phyloP scores from a whole-genome alignment of 1,140 invertebrate species.

The Drosophila biarmipes region DNA sequence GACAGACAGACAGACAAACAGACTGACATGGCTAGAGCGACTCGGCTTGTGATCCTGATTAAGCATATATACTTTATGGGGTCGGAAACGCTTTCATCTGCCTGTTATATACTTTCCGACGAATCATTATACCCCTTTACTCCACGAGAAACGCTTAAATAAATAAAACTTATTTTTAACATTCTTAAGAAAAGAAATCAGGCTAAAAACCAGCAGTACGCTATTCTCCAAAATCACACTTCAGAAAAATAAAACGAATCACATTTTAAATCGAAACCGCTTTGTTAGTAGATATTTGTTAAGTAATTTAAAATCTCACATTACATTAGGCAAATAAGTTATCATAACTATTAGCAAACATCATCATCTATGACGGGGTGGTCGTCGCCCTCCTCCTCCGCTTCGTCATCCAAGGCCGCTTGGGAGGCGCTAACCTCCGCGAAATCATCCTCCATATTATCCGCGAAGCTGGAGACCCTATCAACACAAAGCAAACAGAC shows the following conservation, averaged over 20 bases:
- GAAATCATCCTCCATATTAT: slow-evolving; percentile 72
- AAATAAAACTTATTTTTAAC: no score
- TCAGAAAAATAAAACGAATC: neutral
- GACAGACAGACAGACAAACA: no score
- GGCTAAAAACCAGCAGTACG: no score
- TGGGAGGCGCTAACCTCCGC: slow-evolving; percentile 58
- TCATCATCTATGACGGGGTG: slow-evolving; percentile 62
- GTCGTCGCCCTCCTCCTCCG: slow-evolving; percentile 55
- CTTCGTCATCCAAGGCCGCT: slow-evolving; percentile 65
- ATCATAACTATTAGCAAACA: slow-evolving; percentile 68
- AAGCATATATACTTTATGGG: no score
- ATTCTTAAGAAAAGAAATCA: no score
- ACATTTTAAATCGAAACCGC: slow-evolving; percentile 28
- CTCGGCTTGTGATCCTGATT: no score
- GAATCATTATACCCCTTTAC: neutral
- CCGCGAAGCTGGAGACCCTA: slow-evolving; percentile 73
- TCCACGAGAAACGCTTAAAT: neutral
- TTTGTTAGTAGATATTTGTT: slow-evolving; percentile 12
- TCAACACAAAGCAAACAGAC: slow-evolving; percentile 45
- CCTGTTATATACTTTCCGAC: no score
- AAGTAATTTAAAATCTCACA: slow-evolving; percentile 8
- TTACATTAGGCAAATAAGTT: neutral
- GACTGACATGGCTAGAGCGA: no score
- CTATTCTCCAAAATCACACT: neutral
- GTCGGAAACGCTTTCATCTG: no score